These are phyloP conservation scores for Cyrtorhinus lividipennis DNA, from an alignment of 1,140 invertebrate genomes.

Conservation along the genomic window DNA sequence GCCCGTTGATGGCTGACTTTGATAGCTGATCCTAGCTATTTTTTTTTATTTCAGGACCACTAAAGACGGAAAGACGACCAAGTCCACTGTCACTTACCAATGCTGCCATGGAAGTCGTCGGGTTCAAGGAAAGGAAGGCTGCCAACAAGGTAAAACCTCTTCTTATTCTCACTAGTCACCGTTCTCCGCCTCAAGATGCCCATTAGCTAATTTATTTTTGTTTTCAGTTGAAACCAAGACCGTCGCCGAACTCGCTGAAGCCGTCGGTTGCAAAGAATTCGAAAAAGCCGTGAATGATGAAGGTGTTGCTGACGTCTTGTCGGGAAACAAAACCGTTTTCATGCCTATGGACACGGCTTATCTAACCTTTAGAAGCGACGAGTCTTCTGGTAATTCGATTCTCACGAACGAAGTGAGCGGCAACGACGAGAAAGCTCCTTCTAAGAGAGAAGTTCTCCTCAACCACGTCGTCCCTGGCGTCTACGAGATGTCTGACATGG, in stretches of 20 bases:
- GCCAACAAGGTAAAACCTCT: neutral
- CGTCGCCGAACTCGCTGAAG: constrained; percentile 2
- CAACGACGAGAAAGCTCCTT: neutral
- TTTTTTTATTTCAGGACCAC: constrained; percentile 12
- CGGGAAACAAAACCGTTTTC: constrained; percentile 7
- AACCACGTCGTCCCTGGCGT: constrained; percentile 10
- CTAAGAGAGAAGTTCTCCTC: neutral
- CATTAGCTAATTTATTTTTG: neutral
- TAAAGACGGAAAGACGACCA: constrained; percentile 14
- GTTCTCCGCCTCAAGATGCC: neutral
- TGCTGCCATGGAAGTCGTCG: constrained; percentile 19
- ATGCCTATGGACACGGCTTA: neutral
- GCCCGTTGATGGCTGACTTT: no score
- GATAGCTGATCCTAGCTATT: no score
- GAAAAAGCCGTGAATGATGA: neutral
- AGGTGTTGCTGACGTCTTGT: neutral
- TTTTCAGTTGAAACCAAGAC: constrained; percentile 10
- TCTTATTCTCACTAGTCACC: neutral
- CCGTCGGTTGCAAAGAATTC: neutral
- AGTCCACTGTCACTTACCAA: constrained; percentile 14
- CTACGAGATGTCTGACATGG: constrained; percentile 12
- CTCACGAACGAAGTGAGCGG: constrained; percentile 3
- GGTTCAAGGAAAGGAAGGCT: neutral
- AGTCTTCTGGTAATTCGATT: neutral
- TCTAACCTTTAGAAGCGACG: neutral